A percentile compares a stretch with the other conserved stretches of the same genome.
These are phyloP conservation scores for Pelusios castaneus DNA, from an alignment of 2,113 vertebrate genomes.

Conservation along the genomic window DNA sequence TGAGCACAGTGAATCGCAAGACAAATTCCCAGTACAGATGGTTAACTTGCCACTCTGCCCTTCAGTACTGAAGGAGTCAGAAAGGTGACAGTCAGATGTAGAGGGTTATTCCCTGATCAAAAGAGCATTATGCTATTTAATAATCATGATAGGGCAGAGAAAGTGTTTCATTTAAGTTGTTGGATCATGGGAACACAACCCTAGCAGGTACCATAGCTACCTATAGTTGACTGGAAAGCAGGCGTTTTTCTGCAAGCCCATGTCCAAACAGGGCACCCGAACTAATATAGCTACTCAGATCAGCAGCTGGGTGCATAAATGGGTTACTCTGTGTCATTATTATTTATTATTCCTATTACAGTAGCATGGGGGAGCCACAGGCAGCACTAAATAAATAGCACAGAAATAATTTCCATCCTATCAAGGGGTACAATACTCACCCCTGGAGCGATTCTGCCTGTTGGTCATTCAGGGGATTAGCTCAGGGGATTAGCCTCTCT, in stretches of 20 bases:
- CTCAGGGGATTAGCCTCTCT: too few species aligned
- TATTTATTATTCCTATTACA: neutral
- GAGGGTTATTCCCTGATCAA: constrained; percentile 66
- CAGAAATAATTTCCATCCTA: neutral
- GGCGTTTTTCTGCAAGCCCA: neutral
- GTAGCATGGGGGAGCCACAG: neutral
- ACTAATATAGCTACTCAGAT: neutral
- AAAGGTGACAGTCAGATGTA: constrained; percentile 72
- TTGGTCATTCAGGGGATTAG: too few species aligned
- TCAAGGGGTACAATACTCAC: too few species aligned
- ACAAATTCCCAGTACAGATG: constrained; percentile 70
- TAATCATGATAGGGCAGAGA: constrained; percentile 56
- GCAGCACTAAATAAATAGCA: neutral
- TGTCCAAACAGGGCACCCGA: neutral
- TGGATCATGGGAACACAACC: neutral
- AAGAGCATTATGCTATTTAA: constrained; percentile 54
- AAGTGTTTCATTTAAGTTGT: neutral
- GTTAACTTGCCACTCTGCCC: constrained; percentile 53
- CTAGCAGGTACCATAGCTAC: neutral
- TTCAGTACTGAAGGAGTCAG: constrained; percentile 47
- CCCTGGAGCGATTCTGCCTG: too few species aligned
- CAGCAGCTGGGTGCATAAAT: neutral
- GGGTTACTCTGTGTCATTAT: neutral
- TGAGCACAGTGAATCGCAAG: constrained; percentile 45
- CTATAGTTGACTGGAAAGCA: neutral